These are phyloP conservation scores for Auanema sp. DNA, from an alignment of 2,888 invertebrate species.

Conservation along the genomic window DNA sequence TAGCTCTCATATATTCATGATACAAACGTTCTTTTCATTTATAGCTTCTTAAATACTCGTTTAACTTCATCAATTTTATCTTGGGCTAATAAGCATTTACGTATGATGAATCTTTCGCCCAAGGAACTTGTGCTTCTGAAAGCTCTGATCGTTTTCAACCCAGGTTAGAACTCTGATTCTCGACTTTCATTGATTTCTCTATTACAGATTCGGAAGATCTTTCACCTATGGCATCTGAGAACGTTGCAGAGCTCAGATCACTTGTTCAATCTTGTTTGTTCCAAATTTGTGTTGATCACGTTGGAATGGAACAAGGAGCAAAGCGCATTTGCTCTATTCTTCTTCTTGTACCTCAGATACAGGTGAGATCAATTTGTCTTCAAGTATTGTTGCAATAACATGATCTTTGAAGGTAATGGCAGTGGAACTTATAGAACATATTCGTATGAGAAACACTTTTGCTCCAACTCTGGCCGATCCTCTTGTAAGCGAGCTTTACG, in stretches of 20 bases:
- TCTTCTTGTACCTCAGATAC: slow-evolving; percentile 54
- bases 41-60: slow-evolving; percentile 51
- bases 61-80: slow-evolving; percentile 43
- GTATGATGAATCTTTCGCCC: slow-evolving; percentile 38
- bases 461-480: slow-evolving; percentile 32
- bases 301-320: slow-evolving; percentile 33
- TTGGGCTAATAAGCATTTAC: slow-evolving; percentile 44
- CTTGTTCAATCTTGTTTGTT: slow-evolving; percentile 50
- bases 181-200: not conserved
- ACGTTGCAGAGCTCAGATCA: slow-evolving; percentile 44
- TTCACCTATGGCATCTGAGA: slow-evolving; percentile 31
- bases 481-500: slow-evolving; percentile 54
- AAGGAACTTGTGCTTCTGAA: slow-evolving; percentile 52
- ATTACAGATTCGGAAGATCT: slow-evolving; percentile 40
- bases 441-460: slow-evolving; percentile 48
- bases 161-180: slow-evolving; percentile 16
- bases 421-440: slow-evolving; percentile 52
- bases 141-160: slow-evolving; percentile 46
- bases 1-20: slow-evolving; percentile 1
- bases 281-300: slow-evolving; percentile 32
- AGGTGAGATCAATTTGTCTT: slow-evolving; percentile 26
- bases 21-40: slow-evolving; percentile 1
- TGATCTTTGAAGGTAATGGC: slow-evolving; percentile 42
- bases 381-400: not conserved
- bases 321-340: slow-evolving; percentile 51